Evolutionary conservation across 2,113 vertebrate genomes (phyloP).

Genomic region (Bubo bubo): DNA sequence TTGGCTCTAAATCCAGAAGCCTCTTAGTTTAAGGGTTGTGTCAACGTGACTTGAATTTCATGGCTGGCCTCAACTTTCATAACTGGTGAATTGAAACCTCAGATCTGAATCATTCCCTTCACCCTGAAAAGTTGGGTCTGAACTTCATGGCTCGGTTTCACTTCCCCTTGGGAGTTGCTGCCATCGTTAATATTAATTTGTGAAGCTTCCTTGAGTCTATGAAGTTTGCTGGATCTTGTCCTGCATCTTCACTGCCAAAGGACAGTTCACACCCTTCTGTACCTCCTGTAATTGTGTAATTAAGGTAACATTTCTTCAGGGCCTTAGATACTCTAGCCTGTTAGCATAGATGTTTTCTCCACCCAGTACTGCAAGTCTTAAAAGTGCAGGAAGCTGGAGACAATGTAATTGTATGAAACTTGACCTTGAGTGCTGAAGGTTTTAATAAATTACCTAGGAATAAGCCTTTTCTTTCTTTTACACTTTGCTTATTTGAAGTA

Average conservation of each 20-base stretch:
- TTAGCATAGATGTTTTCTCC: conserved; percentile 47
- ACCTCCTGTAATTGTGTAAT: conserved; percentile 56
- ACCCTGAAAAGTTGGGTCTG: neutral
- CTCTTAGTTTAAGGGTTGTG: neutral
- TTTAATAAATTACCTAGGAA: conserved; percentile 53
- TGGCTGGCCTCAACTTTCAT: neutral
- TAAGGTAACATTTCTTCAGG: conserved; percentile 56
- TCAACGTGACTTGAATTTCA: neutral
- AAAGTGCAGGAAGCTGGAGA: conserved; percentile 50
- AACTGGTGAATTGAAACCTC: conserved; percentile 17
- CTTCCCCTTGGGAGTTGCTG: conserved; percentile 43
- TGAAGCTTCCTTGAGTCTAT: conserved; percentile 56
- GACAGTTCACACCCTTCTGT: conserved; percentile 58
- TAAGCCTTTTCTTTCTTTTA: conserved; percentile 54
- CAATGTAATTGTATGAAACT: conserved; percentile 39
- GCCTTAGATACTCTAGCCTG: conserved; percentile 40
- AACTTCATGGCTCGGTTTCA: conserved; percentile 20
- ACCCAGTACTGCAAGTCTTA: conserved; percentile 1
- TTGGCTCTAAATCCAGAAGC: neutral
- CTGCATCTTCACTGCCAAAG: conserved; percentile 56
- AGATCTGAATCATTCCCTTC: conserved; percentile 21
- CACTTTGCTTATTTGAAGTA: conserved; percentile 19
- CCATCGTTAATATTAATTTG: conserved; percentile 48
- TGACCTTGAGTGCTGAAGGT: conserved; percentile 34
- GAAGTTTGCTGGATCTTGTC: conserved; percentile 62